Evolutionary conservation across 2,797 vertebrate species (phyloP).

Genomic region (Tangara arthus): DNA sequence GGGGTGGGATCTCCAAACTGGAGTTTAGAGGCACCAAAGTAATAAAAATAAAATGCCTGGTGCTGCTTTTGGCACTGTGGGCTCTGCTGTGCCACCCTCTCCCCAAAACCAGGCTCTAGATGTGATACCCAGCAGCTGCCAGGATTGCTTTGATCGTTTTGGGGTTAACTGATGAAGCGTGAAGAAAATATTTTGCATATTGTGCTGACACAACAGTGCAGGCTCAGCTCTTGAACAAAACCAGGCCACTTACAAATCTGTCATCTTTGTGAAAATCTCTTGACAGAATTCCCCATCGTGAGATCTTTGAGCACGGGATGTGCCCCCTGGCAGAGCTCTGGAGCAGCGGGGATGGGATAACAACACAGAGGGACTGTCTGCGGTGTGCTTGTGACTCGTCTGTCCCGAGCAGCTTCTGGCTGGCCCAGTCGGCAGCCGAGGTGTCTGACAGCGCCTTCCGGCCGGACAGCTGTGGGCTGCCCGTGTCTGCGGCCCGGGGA

Average conservation of each 20-base stretch:
- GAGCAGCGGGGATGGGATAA: neutral
- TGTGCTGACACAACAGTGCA: neutral
- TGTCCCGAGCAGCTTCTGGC: neutral
- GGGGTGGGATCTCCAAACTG: neutral
- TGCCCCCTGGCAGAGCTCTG: slow-evolving; percentile 29
- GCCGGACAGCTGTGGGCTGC: neutral
- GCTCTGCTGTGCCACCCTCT: neutral
- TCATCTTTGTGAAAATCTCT: neutral
- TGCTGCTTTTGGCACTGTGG: neutral
- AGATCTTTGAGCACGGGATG: neutral
- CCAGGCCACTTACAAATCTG: rapidly evolving
- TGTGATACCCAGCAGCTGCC: neutral
- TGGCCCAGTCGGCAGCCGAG: neutral
- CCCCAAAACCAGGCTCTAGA: neutral
- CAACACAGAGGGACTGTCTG: slow-evolving; percentile 8
- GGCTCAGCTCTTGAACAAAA: neutral
- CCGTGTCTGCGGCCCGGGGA: neutral
- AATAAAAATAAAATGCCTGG: rapidly evolving
- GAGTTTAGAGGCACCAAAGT: neutral
- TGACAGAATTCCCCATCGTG: slow-evolving; percentile 53
- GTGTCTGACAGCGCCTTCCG: neutral
- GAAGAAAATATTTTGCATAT: neutral
- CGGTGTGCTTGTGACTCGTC: slow-evolving; percentile 39
- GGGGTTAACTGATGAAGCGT: neutral
- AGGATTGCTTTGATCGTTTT: neutral